Base-by-base conservation (phyloP, 2,888 invertebrate species). In the Euproctis similis region DNA sequence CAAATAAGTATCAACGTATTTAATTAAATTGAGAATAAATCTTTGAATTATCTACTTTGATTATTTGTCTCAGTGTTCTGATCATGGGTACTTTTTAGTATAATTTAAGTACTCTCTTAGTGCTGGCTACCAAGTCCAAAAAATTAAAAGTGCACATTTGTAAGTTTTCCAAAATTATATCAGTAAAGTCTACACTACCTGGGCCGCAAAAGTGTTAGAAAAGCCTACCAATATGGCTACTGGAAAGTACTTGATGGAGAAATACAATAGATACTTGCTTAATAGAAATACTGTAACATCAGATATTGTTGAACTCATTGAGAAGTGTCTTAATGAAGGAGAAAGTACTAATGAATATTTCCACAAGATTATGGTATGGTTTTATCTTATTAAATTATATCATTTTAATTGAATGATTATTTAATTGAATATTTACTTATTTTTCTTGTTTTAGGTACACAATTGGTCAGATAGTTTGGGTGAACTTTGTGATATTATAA, bases 181-280 rank as follows among this genome's bases (percentile, higher is more conserved):
- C n/a, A n/a, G n/a, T n/a, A n/a, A 5, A 5, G 7, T 5, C 4
- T 5, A 16, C 4, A 16, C 16, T 16, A 16, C 7, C 4, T 16
- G 7, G 7, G 7, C 16, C 4, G 7, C 16, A 7, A 16, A n/a
- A n/a, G n/a, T n/a, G n/a, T n/a, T n/a, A n/a, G n/a, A n/a, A n/a
- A n/a, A n/a, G n/a, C 11, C 2, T 11, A 6, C 2, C 23, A 16
- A 19, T 11, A 49, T 49, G 49, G 14, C 33, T 7, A 16, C 26
- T 20, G 36, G 36, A 8, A 29, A 22, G 7, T 23, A 32, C 34
- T 29, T 52, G 30, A 33, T 61, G 8, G 56, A 37, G 90, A 94
- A 30, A 90, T 95, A 55, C 92, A 88, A 34, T 91, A 96, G 44
- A 92, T 94, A 49, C 92, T 88, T 64, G 91, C 91, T 80, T 89